Evolutionary conservation across 2,888 invertebrate genomes (phyloP).

Genomic region (Uloborus plumipes): DNA sequence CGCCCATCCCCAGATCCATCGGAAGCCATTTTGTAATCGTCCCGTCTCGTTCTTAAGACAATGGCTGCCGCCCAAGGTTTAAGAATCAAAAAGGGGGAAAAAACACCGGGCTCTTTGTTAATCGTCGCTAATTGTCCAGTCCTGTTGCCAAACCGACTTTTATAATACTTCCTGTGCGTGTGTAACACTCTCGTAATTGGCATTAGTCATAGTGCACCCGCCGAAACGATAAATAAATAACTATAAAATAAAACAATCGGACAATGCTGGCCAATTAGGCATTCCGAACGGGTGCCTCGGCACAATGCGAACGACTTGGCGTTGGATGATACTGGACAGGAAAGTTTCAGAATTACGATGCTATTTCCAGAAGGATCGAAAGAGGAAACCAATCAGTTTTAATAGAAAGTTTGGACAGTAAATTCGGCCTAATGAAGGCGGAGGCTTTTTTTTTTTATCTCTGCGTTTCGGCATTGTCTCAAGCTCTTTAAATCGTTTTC

Average conservation of each 20-base stretch:
- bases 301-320: constrained; percentile 22
- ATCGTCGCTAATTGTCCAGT: constrained; percentile 60
- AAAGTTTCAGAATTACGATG: constrained; percentile 29
- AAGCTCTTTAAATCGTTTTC: too few relatives aligned
- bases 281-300: constrained; percentile 18
- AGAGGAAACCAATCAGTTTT: constrained; percentile 37
- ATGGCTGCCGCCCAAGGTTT: constrained; percentile 41
- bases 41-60: constrained; percentile 28
- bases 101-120: constrained; percentile 46
- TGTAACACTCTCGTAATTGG: constrained; percentile 63
- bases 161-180: constrained; percentile 64
- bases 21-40: constrained; percentile 50
- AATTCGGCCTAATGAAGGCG: constrained; percentile 8
- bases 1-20: constrained; percentile 44
- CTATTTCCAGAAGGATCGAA: constrained; percentile 29
- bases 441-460: too few relatives aligned
- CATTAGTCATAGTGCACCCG: constrained; percentile 61
- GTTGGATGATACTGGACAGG: constrained; percentile 43
- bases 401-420: constrained; percentile 28
- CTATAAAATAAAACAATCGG: constrained; percentile 45
- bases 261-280: constrained; percentile 58
- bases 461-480: too few relatives aligned
- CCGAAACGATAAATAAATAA: constrained; percentile 41
- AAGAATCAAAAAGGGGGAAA: constrained; percentile 19
- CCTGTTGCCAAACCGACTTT: constrained; percentile 61